phyloP scores from a whole-genome alignment of 2,797 vertebrate species.

The Macropus fuliginosus region DNA sequence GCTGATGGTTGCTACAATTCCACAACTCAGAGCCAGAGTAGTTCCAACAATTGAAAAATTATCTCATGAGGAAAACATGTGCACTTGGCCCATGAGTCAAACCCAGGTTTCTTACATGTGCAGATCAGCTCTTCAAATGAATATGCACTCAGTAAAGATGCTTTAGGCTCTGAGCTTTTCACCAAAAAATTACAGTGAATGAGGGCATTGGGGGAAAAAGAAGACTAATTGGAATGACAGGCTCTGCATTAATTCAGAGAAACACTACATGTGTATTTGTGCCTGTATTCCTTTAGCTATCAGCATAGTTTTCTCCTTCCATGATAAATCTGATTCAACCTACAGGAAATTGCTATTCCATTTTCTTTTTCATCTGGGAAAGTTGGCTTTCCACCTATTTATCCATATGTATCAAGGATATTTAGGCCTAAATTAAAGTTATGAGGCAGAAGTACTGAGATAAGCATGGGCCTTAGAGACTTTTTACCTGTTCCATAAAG shows the following conservation, averaged over 20 bases:
- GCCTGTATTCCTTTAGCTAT: not conserved
- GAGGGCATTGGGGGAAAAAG: not conserved
- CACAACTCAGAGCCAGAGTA: constrained; percentile 22
- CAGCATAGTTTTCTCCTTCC: not conserved
- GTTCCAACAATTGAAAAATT: constrained; percentile 48
- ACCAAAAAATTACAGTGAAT: constrained; percentile 22
- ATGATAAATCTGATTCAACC: not conserved
- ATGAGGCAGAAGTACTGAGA: not conserved
- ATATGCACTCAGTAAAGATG: not conserved
- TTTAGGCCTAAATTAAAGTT: constrained; percentile 43
- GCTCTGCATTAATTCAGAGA: constrained; percentile 1
- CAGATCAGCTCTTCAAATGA: constrained; percentile 55
- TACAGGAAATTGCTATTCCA: constrained; percentile 1
- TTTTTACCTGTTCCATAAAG: not conserved
- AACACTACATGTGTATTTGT: not conserved
- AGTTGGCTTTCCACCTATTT: not conserved
- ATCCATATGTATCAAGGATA: not conserved
- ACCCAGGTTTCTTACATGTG: constrained; percentile 27
- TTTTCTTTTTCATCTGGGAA: constrained; percentile 25
- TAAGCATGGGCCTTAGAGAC: not conserved
- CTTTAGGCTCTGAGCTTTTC: constrained; percentile 25
- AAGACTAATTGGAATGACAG: not conserved
- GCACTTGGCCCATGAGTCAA: constrained; percentile 48
- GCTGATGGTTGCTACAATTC: constrained; percentile 28
- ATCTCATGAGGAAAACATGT: constrained; percentile 51